Evolutionary conservation across 2,888 invertebrate genomes (phyloP), one percentile per base, ranked within the genome.

Genomic region (Agrotis puta): DNA sequence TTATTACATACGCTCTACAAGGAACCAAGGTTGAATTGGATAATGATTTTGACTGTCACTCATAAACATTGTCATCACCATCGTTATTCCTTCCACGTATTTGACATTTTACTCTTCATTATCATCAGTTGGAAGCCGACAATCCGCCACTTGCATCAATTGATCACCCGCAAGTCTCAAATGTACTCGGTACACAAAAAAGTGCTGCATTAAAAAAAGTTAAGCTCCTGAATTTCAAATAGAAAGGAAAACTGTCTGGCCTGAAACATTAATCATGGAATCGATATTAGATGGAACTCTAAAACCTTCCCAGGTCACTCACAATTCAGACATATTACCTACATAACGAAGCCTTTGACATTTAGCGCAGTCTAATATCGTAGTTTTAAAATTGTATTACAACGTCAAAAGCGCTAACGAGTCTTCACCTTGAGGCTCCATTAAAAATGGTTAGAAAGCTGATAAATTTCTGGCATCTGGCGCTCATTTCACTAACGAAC

Each of bases 391-490:
- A 64, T 48, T 64, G 56, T 54, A 73, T 81, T 67, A 65, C 47
- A 50, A 54, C 39, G 50, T 79, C 59, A 75, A 66, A 75, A 56
- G 79, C 11, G 47, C 53, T 82, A 81, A 82, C 72, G 80, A 75
- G 56, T 70, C 63, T 61, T 56, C 72, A 59, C 63, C 50, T 39
- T 16, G 45, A 45, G 45, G 24, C 39, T 66, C 11, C 14, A 16
- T 57, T 47, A 65, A 50, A 71, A 77, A 75, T 57, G 18, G 54
- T 27, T 39, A 47, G 43, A 45, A 22, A 58, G 56, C 62, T 57
- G 0, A 51, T 66, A 69, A 57, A 64, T 5, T 39, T 54, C 24
- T 9, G 13, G 9, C 39, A 65, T 14, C 63, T 69, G n/a, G 57
- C 50, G 57, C 48, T 68, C 27, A 33, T 33, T 82, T 67, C 6